Evolutionary conservation across 1,140 invertebrate species (phyloP).

Genomic region (Hylaeus volcanicus): DNA sequence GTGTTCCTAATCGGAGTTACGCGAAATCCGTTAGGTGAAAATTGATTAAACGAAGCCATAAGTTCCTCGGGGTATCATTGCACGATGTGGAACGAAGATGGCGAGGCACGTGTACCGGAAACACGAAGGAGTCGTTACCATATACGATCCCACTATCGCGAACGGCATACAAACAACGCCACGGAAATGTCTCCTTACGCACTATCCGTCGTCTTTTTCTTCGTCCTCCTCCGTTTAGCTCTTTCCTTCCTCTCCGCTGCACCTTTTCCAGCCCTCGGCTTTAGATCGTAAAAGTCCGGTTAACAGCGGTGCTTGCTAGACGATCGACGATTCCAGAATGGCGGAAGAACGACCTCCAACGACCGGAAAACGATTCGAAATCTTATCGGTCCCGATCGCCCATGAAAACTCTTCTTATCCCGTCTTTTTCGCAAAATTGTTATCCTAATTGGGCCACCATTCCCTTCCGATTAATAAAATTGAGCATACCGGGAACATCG

Average conservation of each 20-base stretch:
- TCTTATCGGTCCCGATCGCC: conserved; percentile 55
- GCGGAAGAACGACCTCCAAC: conserved; percentile 61
- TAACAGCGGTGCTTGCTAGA: conserved; percentile 62
- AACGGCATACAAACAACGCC: conserved; percentile 66
- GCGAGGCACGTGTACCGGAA: conserved; percentile 59
- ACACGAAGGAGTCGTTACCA: conserved; percentile 62
- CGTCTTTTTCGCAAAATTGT: not conserved
- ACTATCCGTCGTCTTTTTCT: conserved; percentile 29
- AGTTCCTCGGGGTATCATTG: not conserved
- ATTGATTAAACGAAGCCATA: conserved; percentile 19
- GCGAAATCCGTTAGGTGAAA: not conserved
- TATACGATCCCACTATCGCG: conserved; percentile 61
- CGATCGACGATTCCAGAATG: conserved; percentile 62
- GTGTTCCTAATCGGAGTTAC: not conserved
- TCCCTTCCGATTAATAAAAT: not conserved
- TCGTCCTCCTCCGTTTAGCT: conserved; percentile 3
- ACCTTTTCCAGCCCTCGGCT: conserved; percentile 6
- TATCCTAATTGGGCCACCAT: conserved; percentile 1
- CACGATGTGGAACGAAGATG: conserved; percentile 39
- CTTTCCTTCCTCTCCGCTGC: not conserved
- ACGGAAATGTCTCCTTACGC: conserved; percentile 64
- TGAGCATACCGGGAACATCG: not conserved
- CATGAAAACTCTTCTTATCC: conserved; percentile 14
- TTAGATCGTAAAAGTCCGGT: conserved; percentile 64
- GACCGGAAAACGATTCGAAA: conserved; percentile 68